These are phyloP conservation scores for Raphicerus campestris DNA, from an alignment of 2,113 vertebrate genomes.

Conservation along the genomic window DNA sequence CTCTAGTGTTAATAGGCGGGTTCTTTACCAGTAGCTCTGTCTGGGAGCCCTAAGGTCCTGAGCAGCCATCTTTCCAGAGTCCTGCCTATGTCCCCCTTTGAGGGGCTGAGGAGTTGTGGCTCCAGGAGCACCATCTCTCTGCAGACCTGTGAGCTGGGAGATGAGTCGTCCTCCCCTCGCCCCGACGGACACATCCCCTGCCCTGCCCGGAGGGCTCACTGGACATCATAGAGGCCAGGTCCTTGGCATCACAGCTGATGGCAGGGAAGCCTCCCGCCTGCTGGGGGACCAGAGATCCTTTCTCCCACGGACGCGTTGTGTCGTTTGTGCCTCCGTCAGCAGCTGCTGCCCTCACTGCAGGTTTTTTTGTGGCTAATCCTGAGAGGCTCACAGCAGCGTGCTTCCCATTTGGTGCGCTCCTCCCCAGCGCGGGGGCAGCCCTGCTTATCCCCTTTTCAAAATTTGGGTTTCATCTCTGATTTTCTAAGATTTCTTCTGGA, in stretches of 20 bases:
- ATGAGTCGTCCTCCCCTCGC: neutral
- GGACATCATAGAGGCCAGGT: neutral
- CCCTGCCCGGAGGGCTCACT: neutral
- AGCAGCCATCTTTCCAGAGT: neutral
- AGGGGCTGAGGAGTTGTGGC: neutral
- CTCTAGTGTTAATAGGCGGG: neutral
- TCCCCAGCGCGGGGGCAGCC: too few species aligned
- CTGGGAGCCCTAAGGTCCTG: neutral
- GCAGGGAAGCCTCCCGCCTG: neutral
- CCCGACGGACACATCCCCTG: accelerated
- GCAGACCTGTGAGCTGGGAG: neutral
- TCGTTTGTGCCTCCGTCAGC: constrained; percentile 10
- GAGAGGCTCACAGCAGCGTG: neutral
- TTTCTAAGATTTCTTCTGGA: neutral
- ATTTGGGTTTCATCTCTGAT: neutral
- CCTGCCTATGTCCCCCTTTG: neutral
- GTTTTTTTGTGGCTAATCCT: constrained; percentile 27
- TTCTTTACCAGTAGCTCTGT: neutral
- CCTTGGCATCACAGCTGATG: neutral
- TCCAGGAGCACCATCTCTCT: accelerated
- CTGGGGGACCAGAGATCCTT: neutral
- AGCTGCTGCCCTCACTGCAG: neutral
- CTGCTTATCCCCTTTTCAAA: accelerated
- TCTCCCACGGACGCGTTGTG: neutral
- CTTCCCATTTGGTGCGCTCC: neutral